These are phyloP conservation scores for Hexactinellida sp. DNA, from an alignment of 37 sponge, comb jelly and placozoan species.

Conservation along the genomic window DNA sequence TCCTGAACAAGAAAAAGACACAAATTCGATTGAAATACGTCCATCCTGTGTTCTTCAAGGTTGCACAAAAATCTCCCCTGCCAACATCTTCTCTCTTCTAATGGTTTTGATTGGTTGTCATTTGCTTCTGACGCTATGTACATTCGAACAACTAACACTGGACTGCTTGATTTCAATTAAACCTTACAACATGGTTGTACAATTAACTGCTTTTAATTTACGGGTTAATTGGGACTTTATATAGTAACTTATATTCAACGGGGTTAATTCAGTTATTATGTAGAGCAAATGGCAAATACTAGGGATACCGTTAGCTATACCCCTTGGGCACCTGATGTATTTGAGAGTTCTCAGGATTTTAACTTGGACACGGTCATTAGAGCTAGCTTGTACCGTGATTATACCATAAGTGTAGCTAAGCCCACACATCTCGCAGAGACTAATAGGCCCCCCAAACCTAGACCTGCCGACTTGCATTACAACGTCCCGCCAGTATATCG, in stretches of 20 bases:
- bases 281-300: not conserved
- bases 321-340: not conserved
- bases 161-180: not conserved
- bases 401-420: not conserved
- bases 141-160: not conserved
- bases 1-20: not conserved
- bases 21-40: not conserved
- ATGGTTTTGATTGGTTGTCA: conserved; percentile 1
- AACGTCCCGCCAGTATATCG: not conserved
- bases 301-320: not conserved
- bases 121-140: not conserved
- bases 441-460: not conserved
- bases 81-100: not conserved
- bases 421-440: not conserved
- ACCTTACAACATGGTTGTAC: conserved; percentile 13
- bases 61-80: not conserved
- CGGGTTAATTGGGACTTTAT: not conserved
- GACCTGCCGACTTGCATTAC: not conserved
- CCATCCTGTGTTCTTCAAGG: conserved; percentile 10
- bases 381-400: not conserved
- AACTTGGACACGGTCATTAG: not conserved
- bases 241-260: not conserved
- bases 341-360: not conserved
- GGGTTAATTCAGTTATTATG: not conserved
- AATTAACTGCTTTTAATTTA: not conserved